Evolutionary conservation across 2,113 vertebrate species (phyloP).

Genomic region (Corapipo altera): DNA sequence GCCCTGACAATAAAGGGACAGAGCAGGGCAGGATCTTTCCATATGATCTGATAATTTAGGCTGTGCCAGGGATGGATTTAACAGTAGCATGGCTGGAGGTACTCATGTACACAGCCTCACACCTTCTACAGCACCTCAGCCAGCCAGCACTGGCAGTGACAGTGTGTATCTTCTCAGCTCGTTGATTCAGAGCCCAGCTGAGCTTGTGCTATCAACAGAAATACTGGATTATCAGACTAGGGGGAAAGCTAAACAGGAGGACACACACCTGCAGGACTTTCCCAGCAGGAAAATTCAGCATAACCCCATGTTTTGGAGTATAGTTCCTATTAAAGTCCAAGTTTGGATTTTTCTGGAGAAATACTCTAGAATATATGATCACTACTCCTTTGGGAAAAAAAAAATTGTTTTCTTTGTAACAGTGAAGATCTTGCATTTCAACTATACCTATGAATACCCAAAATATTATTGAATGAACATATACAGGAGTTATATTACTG

Average conservation of each 20-base stretch:
- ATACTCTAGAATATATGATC: background rate
- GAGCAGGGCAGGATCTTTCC: background rate
- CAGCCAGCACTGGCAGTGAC: background rate
- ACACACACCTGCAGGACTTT: background rate
- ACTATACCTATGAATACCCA: background rate
- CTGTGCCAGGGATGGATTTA: background rate
- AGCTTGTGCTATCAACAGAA: background rate
- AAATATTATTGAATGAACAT: background rate
- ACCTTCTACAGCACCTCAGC: background rate
- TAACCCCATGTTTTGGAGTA: background rate
- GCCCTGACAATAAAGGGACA: background rate
- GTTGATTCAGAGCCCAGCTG: background rate
- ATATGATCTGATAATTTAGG: background rate
- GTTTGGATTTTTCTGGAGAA: background rate
- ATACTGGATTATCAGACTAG: background rate
- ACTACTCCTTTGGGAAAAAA: background rate
- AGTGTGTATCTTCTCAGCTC: background rate
- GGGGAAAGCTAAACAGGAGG: background rate
- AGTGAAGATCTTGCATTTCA: background rate
- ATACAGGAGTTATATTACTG: background rate
- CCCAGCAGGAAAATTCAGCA: background rate
- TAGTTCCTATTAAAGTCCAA: background rate
- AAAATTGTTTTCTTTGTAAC: background rate
- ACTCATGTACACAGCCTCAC: fast-evolving
- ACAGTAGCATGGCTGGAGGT: background rate